Base-by-base conservation (phyloP, 2,797 vertebrate species). In the Cercopithecus neglectus region DNA sequence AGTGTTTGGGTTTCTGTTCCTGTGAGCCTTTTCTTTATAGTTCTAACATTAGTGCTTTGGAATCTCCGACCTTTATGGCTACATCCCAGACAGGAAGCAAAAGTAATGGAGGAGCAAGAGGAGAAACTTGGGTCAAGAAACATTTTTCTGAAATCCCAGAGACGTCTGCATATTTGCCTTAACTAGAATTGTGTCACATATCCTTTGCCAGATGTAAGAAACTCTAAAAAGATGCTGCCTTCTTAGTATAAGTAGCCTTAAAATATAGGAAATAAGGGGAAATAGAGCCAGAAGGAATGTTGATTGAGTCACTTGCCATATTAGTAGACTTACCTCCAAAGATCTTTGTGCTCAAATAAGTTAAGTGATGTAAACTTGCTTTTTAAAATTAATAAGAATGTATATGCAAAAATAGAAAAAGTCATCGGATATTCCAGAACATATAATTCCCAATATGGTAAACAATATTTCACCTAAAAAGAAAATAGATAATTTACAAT, bases 311-410 rank as follows among this genome's bases (percentile, higher is more conserved):
- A 44, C 5, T 83, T 83, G 59, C 12, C 11, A 5, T 44, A 64
- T 70, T 91, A 76, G 17, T 91, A 89, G 78, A 75, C 11, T 82
- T 70, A 39, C 5, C 12, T 82, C 22, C 53, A 53, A 67, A 74
- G 22, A 21, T 36, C 26, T 94, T 96, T 91, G 59, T 30, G 39
- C 10, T 61, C 16, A 91, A 75, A 83, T 91, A 14, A 88, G 44
- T 96, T 84, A 95, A 85, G 53, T 7, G 13, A 59, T 33, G 6
- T 33, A 94, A 89, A 84, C 7, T 70, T 85, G 21, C 3, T 50
- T 91, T 96, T 80, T 41, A 76, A 92, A 72, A 36, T 82, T 82
- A 87, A 72, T 59, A 70, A 92, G 85, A 59, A 89, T 33, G 70
- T 6, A 41, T 39, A 8, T 64, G 24, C 16, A 80, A 67, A 96